phyloP scores from a whole-genome alignment of 2,113 vertebrate genomes.

The Charina bottae region DNA sequence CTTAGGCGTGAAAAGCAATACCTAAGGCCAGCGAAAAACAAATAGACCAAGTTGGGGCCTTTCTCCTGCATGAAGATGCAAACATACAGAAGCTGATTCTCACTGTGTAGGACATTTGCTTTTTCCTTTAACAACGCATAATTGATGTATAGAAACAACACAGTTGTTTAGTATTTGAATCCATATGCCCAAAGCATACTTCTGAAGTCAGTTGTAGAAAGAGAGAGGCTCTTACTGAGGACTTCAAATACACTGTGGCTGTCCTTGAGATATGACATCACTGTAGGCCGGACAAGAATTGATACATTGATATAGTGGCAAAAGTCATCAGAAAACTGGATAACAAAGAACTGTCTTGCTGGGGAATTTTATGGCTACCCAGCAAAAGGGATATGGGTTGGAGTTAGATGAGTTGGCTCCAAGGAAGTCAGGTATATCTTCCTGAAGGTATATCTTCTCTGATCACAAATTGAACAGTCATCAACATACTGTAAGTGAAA shows the following conservation, averaged over 20 bases:
- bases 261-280: background rate
- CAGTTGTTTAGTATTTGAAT: background rate
- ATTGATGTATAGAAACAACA: background rate
- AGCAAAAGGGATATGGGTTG: background rate
- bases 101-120: background rate
- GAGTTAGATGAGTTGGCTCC: background rate
- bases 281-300: background rate
- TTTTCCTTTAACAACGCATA: background rate
- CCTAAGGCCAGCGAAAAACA: background rate
- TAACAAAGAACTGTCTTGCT: background rate
- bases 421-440: background rate
- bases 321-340: background rate
- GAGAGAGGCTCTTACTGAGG: background rate
- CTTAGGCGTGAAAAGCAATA: background rate
- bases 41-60: background rate
- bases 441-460: background rate
- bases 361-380: background rate
- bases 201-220: background rate
- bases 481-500: background rate
- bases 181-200: background rate
- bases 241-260: background rate
- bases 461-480: background rate
- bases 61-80: background rate
- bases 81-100: background rate
- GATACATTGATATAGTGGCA: background rate